A percentile compares a stretch with the other conserved stretches of the same genome.
Evolutionary conservation across 2,797 vertebrate species (phyloP).

Genomic region (Hydrolagus colliei): DNA sequence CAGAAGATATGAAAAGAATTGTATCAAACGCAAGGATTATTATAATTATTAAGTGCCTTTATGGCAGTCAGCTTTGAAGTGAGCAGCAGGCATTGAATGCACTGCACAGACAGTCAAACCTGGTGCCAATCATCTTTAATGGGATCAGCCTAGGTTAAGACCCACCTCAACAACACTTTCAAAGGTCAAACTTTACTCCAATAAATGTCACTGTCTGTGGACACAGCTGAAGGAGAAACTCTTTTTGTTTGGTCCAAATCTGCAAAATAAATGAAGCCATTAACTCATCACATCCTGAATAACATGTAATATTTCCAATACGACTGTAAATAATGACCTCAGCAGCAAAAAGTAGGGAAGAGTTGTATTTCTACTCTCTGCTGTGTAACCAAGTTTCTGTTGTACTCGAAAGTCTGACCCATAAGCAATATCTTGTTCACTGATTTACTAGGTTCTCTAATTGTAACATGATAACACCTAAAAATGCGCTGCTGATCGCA

Average conservation of each 20-base stretch:
- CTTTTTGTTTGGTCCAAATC: background rate
- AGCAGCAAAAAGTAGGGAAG: too few relatives aligned
- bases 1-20: too few relatives aligned
- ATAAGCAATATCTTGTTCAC: background rate
- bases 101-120: background rate
- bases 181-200: constrained; percentile 18
- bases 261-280: constrained; percentile 2
- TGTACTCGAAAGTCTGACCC: background rate
- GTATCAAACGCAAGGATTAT: too few relatives aligned
- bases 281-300: background rate
- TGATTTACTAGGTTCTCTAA: background rate
- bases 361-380: background rate
- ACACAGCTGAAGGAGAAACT: constrained; percentile 11
- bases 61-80: constrained; percentile 3
- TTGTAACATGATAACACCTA: background rate
- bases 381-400: background rate
- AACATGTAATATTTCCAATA: background rate
- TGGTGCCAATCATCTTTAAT: constrained; percentile 25
- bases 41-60: background rate
- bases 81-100: background rate
- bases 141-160: constrained; percentile 10
- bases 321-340: background rate
- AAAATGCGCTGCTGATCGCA: background rate
- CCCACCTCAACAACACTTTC: constrained; percentile 21
- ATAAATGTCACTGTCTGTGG: background rate